These are phyloP conservation scores for Pseudoatta argentina DNA, from an alignment of 1,140 invertebrate genomes.

Conservation along the genomic window DNA sequence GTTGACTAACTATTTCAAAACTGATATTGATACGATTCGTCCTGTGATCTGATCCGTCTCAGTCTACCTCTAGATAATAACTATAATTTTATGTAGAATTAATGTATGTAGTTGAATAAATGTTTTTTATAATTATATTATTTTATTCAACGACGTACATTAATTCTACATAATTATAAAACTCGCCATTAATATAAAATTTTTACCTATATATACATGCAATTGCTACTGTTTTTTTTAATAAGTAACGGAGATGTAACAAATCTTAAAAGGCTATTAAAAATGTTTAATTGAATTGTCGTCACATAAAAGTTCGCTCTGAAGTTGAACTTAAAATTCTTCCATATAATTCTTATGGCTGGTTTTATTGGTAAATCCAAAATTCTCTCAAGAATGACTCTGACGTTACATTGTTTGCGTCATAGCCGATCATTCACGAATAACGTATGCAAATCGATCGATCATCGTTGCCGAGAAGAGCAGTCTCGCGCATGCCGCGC, in stretches of 20 bases:
- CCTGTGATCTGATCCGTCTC: too few species aligned
- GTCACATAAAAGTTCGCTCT: neutral
- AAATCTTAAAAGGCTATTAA: neutral
- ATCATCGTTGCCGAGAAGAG: slow-evolving; percentile 68
- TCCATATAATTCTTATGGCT: neutral
- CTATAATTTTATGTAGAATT: too few species aligned
- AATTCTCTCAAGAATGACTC: neutral
- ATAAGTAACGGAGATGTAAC: neutral
- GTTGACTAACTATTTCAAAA: too few species aligned
- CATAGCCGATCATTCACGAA: neutral
- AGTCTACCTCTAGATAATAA: too few species aligned
- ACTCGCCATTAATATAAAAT: too few species aligned
- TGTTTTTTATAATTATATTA: too few species aligned
- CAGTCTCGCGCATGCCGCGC: slow-evolving; percentile 65
- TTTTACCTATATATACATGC: too few species aligned
- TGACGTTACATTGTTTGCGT: neutral
- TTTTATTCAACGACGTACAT: too few species aligned
- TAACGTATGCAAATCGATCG: slow-evolving; percentile 66
- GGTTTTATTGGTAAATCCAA: slow-evolving; percentile 26
- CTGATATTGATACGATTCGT: too few species aligned
- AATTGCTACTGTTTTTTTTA: too few species aligned
- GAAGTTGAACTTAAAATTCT: neutral
- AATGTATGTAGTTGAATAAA: too few species aligned
- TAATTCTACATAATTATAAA: too few species aligned
- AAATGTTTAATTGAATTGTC: neutral